These are phyloP conservation scores for Apeira syringaria DNA, from an alignment of 2,888 invertebrate species.

Conservation along the genomic window DNA sequence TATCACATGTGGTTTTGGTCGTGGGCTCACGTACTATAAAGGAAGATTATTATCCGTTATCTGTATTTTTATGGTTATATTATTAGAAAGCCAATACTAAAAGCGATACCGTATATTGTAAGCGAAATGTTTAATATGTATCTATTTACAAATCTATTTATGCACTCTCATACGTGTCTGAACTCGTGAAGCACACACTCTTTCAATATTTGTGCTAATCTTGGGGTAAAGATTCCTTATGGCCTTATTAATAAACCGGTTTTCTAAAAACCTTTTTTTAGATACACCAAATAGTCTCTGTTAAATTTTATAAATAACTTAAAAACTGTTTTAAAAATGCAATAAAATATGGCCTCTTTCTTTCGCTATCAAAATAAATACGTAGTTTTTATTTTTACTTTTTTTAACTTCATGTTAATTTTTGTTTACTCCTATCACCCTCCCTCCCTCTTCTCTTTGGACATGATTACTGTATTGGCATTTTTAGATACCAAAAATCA, in stretches of 20 bases:
- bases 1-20: too few species aligned
- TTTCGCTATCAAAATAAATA: slow-evolving; percentile 67
- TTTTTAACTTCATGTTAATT: slow-evolving; percentile 45
- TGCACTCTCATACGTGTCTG: background rate
- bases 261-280: slow-evolving; percentile 53
- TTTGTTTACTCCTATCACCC: slow-evolving; percentile 42
- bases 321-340: slow-evolving; percentile 53
- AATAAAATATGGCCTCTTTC: slow-evolving; percentile 63
- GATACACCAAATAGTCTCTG: slow-evolving; percentile 28
- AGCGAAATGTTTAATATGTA: too few species aligned
- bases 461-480: slow-evolving; percentile 68
- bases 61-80: background rate
- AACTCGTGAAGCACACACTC: slow-evolving; percentile 1
- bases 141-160: slow-evolving; percentile 13
- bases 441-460: slow-evolving; percentile 68
- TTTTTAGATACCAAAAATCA: slow-evolving; percentile 50
- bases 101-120: background rate
- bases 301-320: slow-evolving; percentile 49
- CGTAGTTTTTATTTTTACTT: slow-evolving; percentile 44
- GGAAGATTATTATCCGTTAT: too few species aligned
- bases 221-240: slow-evolving; percentile 55
- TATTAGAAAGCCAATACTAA: background rate
- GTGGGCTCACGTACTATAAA: too few species aligned
- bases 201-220: slow-evolving; percentile 60
- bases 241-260: slow-evolving; percentile 50